Conservation (phyloP, 2,888 invertebrate species). For the Metalampra italica region DNA sequence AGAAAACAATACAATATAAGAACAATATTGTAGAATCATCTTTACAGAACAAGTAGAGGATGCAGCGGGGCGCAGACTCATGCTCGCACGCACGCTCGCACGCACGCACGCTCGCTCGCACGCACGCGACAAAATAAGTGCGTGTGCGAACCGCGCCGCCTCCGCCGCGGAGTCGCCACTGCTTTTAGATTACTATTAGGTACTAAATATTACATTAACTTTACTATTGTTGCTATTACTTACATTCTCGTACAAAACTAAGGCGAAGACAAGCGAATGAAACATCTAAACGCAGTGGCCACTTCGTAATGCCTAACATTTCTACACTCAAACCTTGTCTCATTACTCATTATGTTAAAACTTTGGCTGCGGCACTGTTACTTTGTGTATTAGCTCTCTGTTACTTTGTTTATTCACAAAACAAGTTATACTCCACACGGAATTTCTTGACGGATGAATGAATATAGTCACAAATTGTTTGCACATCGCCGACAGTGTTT, state of each 20-base stretch:
- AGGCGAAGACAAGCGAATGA: neutral
- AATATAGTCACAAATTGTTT: no score
- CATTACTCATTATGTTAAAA: constrained; percentile 37
- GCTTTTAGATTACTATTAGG: neutral
- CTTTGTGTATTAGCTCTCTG: no score
- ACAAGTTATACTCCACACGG: no score
- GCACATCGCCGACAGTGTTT: no score
- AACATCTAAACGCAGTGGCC: constrained; percentile 32
- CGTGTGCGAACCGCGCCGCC: neutral
- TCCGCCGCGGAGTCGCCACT: neutral
- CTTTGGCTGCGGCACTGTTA: constrained; percentile 43
- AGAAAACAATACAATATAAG: constrained; percentile 74
- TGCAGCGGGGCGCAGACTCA: constrained; percentile 7
- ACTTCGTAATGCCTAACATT: constrained; percentile 32
- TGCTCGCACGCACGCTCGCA: neutral
- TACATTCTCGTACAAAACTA: neutral
- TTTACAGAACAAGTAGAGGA: constrained; percentile 48
- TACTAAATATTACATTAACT: neutral
- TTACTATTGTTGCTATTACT: neutral
- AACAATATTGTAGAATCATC: constrained; percentile 72
- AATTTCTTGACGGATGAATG: no score
- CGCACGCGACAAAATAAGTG: neutral
- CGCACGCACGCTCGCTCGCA: constrained; percentile 1
- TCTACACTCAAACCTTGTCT: constrained; percentile 34
- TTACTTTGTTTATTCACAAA: neutral